Base-by-base conservation (phyloP, 2,113 vertebrate species). In the Tauraco erythrolophus region DNA sequence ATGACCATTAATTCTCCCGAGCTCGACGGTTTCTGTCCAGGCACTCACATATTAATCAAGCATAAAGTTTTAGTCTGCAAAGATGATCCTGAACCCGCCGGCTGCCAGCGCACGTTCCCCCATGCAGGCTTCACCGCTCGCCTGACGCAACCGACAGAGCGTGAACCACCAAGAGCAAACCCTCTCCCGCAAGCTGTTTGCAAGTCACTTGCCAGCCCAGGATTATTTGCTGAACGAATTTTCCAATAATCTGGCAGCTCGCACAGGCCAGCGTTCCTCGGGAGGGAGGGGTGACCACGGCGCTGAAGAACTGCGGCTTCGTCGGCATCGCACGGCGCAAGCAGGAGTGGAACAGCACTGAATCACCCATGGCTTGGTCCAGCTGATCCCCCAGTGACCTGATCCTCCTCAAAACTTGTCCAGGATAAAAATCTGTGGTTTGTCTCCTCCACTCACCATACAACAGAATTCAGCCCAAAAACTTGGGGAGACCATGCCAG, bases 141-240 rank as follows among this genome's bases (percentile, higher is more conserved):
- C 84, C 91, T 94, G 64, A 84, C 4, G 4, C 96, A 87, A 91
- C 72, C 22, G 0, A 28, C 65, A 14, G 45, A 9, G 89, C 37
- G 1, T 5, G 4, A 95, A 72, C 84, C 53, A 8, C 84, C 66
- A 75, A 94, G 93, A 27, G 69, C 95, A 95, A 95, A 94, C 78
- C 89, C 62, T 89, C 92, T 94, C 94, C 92, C 87, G 28, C 83
- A 71, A 85, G 92, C 92, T 95, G 86, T 78, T 89, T 56, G 94
- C 61, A 43, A 95, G 93, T 14, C 91, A 91, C 84, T 96, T 92
- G 84, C 88, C 95, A 96, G 84, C 95, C 89, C 14, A 72, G 91
- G 74, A 78, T 79, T 94, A 76, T 89, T 88, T 89, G 70, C 94
- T 76, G 91, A 51, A 92, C 77, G 58, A 96, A 96, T 88, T 71